These are phyloP conservation scores for Steinernema carpocapsae DNA, from an alignment of 2,888 invertebrate genomes.

Conservation along the genomic window DNA sequence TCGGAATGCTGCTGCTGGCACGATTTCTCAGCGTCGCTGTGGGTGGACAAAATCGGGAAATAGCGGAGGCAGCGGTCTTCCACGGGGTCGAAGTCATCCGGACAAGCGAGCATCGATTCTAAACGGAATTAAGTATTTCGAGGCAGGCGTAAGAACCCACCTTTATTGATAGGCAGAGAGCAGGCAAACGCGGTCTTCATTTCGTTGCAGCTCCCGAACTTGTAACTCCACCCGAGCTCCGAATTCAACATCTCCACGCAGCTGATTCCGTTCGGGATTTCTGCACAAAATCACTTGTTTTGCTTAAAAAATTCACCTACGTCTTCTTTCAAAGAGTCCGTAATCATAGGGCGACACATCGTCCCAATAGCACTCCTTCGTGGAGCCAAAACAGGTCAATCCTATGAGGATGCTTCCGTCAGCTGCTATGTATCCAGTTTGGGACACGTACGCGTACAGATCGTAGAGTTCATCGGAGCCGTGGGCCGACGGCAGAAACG, in stretches of 20 bases:
- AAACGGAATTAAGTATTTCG: background rate
- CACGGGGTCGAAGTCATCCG: constrained; percentile 20
- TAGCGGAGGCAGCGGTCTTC: constrained; percentile 27
- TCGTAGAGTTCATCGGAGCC: constrained; percentile 1
- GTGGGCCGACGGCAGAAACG: constrained; percentile 26
- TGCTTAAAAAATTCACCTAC: too few species aligned
- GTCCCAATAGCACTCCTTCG: constrained; percentile 8
- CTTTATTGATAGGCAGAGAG: background rate
- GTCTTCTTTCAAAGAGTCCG: background rate
- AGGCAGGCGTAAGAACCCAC: background rate
- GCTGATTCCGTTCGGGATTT: constrained; percentile 16
- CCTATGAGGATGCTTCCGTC: constrained; percentile 22
- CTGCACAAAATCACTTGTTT: background rate
- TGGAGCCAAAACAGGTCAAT: constrained; percentile 23
- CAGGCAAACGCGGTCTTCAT: constrained; percentile 16
- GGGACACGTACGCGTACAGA: constrained; percentile 25
- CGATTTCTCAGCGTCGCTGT: background rate
- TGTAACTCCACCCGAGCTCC: constrained; percentile 18
- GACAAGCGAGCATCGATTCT: constrained; percentile 8
- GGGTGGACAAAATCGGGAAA: background rate
- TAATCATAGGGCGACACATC: constrained; percentile 24
- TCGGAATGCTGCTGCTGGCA: background rate
- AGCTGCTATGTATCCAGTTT: constrained; percentile 2
- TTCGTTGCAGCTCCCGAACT: background rate
- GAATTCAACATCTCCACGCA: constrained; percentile 27